Base-by-base conservation (phyloP, 64 coral and sea anemone genomes). In the Catalaphyllia jardinei region DNA sequence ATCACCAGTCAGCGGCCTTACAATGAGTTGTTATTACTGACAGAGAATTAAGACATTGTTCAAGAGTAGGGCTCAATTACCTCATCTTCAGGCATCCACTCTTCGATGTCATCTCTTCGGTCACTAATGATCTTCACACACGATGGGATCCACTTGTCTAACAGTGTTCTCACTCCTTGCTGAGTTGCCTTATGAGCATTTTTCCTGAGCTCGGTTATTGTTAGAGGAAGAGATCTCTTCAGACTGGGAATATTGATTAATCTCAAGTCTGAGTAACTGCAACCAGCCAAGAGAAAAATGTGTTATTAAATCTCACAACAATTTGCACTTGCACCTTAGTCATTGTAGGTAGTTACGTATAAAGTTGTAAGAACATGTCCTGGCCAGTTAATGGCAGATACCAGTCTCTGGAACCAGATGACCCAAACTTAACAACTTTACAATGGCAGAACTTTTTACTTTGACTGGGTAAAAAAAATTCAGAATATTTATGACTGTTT, bases 121-220 rank as follows among this genome's bases (percentile, higher is more conserved):
- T 98, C 87, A 79, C 96, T 98, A 20, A 98, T 93, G 10, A 98
- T 76, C 71, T 95, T 94, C 0, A 87, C 96, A 75, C 96, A 98
- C 0, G 87, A 63, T 69, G 93, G 96, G 20, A 98, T 94, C 96
- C 96, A 98, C 29, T 67, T 72, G 17, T 80, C 88, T 51, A 83
- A 31, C 27, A 98, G 89, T 20, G 59, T 92, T 18, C 86, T 79
- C 17, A 88, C 89, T 62, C 88, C 89, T 15, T 87, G 63, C 15
- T 86, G 74, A 87, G 93, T 92, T 74, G 93, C 86, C 73, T 88
- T 54, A 50, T 78, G 60, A 27, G 89, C 83, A 62, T 88, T 92
- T n/a, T 91, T 88, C 18, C 62, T 89, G 29, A 98, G 78, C 20
- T 92, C 72, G 27, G 74, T 91, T 87, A 79, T 82, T 38, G 93